Base-by-base conservation (phyloP, 2,888 invertebrate species). In the Lysandra coridon region DNA sequence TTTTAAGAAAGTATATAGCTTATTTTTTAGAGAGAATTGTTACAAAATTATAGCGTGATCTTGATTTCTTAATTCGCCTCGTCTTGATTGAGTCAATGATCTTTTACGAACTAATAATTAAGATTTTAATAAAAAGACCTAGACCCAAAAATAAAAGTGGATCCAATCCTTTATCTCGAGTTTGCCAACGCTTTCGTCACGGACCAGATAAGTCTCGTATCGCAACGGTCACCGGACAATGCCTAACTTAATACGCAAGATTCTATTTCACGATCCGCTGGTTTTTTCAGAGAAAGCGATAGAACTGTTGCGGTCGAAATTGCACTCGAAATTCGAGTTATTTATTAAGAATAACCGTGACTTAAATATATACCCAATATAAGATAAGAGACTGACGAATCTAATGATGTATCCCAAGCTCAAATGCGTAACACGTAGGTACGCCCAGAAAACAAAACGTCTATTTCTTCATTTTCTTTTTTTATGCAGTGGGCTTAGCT, bases 191-290 rank as follows among this genome's bases (percentile, higher is more conserved):
- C 78, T 80, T 78, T 78, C 82, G 83, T 83, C 84, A 83, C 83
- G 84, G 83, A 77, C 80, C 80, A 83, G 78, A 82, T 80, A 80
- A 79, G 74, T 62, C 79, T 79, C 53, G 60, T 62, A 60, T 75
- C 33, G 79, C 79, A 79, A 74, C 23, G 60, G 74, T 60, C 79
- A 79, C n/a, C 49, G 60, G 77, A 80, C 79, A 73, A 80, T 78
- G 76, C 76, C 80, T 79, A 78, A 75, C 75, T 81, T 80, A 85
- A 85, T 87, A 87, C 87, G 88, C 88, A 88, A 88, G 87, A 88
- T 90, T 88, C 87, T 85, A 91, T 92, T 93, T 92, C 92, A 92
- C 92, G 92, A 88, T 79, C 89, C 87, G 87, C 86, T 89, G 89
- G 81, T 85, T 92, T 84, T 85, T 86, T 86, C 85, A 86, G 90